These are phyloP conservation scores for Orthonyx spaldingii DNA, from an alignment of 2,113 vertebrate genomes.

Conservation along the genomic window DNA sequence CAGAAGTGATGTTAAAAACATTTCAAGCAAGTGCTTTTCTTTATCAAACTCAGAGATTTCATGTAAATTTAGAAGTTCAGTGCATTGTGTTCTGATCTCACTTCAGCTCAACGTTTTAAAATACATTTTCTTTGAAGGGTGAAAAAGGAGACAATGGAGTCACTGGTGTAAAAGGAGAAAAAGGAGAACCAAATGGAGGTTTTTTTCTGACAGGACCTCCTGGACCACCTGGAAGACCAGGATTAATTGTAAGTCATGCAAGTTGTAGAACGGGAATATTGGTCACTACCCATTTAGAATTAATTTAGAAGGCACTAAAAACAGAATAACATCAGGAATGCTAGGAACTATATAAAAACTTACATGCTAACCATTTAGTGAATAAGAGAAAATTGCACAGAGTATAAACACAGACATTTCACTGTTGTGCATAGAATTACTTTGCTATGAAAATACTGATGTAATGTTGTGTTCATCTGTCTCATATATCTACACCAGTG, in stretches of 20 bases:
- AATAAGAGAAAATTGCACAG: background rate
- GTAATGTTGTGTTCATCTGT: background rate
- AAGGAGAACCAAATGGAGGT: conserved; percentile 71
- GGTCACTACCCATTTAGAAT: background rate
- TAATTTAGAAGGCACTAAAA: background rate
- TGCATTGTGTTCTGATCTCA: background rate
- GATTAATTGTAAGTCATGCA: conserved; percentile 76
- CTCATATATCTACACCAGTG: background rate
- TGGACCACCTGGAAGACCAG: conserved; percentile 81
- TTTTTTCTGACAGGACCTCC: conserved; percentile 72
- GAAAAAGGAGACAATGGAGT: conserved; percentile 74
- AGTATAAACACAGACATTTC: background rate
- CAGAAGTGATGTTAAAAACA: background rate
- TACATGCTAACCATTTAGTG: background rate
- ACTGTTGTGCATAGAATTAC: background rate
- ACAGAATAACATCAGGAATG: background rate
- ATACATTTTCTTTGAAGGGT: conserved; percentile 68
- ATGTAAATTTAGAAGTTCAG: background rate
- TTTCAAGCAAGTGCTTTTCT: background rate
- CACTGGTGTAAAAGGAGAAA: conserved; percentile 81
- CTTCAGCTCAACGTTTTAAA: background rate
- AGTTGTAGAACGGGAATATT: background rate
- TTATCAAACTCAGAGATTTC: background rate
- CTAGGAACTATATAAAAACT: background rate
- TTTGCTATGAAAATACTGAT: background rate